Conservation (phyloP, 1,140 invertebrate species). For the Drosophila elegans region DNA sequence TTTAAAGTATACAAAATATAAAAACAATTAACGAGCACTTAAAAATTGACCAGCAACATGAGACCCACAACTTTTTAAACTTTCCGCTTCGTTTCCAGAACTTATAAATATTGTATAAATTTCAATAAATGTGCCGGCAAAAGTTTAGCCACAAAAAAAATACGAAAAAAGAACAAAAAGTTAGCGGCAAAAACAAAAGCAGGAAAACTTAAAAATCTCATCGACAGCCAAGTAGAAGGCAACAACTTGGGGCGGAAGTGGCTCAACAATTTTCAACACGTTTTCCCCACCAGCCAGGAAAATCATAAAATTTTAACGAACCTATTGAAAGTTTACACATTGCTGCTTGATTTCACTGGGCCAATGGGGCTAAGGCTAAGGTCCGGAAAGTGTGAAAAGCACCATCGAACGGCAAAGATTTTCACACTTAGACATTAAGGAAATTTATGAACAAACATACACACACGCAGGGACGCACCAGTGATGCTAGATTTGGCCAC, state of each 20-base stretch:
- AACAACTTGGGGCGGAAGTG: conserved; percentile 68
- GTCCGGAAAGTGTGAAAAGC: conserved; percentile 81
- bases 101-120: conserved; percentile 75
- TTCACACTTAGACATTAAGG: conserved; percentile 81
- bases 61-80: conserved; percentile 16
- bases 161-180: conserved; percentile 17
- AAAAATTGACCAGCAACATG: conserved; percentile 17
- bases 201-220: conserved; percentile 62
- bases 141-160: conserved; percentile 49
- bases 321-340: conserved; percentile 84
- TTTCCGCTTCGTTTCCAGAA: not conserved
- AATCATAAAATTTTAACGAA: conserved; percentile 84
- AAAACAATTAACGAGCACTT: conserved; percentile 1
- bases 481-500: conserved; percentile 6
- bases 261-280: conserved; percentile 82
- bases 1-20: not conserved
- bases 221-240: conserved; percentile 25
- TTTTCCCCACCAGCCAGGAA: conserved; percentile 65
- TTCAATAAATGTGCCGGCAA: conserved; percentile 62
- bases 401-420: conserved; percentile 84
- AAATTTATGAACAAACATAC: conserved; percentile 75
- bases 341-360: conserved; percentile 77
- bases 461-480: conserved; percentile 21
- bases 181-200: conserved; percentile 47
- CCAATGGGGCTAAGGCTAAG: conserved; percentile 20